These are phyloP conservation scores for Aporrectodea caliginosa DNA, from an alignment of 1,140 invertebrate genomes.

Conservation along the genomic window DNA sequence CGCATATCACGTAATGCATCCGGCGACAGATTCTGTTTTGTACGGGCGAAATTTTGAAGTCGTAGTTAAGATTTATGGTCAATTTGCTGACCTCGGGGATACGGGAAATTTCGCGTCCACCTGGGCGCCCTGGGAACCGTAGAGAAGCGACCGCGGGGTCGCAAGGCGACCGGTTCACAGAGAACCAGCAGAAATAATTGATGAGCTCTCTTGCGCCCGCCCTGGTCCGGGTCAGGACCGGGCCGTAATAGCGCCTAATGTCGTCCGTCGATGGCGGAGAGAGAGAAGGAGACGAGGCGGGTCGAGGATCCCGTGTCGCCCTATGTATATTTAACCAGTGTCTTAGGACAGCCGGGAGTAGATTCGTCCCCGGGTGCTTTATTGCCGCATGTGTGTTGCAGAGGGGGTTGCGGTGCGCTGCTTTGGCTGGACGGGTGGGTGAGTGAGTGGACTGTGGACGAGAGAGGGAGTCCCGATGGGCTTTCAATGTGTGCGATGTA, in stretches of 20 bases:
- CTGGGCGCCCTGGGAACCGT: neutral
- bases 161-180: neutral
- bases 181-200: neutral
- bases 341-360: neutral
- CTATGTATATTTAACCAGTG: conserved; percentile 3
- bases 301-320: no score
- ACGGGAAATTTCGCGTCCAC: neutral
- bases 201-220: neutral
- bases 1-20: neutral
- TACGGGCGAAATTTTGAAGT: neutral
- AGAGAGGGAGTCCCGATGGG: no score
- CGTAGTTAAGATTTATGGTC: neutral
- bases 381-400: no score
- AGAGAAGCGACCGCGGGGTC: neutral
- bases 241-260: neutral
- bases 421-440: no score
- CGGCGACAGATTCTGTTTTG: neutral
- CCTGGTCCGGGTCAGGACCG: neutral
- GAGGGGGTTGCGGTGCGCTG: no score
- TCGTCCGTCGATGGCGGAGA: neutral
- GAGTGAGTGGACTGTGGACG: no score
- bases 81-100: neutral
- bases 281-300: neutral
- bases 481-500: no score
- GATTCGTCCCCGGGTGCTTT: neutral